Percentiles rank a stretch among this genome's conserved stretches.
phyloP scores from a whole-genome alignment of 2,888 invertebrate species.

The Hermaeophaga mercurialis region DNA sequence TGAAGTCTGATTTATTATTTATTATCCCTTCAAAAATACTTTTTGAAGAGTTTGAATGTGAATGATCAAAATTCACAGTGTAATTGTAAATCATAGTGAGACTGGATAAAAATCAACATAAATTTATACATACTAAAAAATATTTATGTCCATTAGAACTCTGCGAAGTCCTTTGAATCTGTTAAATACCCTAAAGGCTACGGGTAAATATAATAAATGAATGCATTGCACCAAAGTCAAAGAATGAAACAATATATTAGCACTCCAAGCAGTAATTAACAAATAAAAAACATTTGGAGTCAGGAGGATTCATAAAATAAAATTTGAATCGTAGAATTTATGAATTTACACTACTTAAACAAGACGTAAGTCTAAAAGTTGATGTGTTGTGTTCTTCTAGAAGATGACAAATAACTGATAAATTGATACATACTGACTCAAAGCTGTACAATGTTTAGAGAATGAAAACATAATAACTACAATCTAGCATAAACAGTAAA shows the following conservation, averaged over 20 bases:
- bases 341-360: too few species aligned
- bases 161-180: conserved; percentile 20
- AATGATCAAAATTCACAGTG: too few species aligned
- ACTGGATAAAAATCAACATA: conserved; percentile 1
- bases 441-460: background rate
- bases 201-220: conserved; percentile 25
- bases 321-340: too few species aligned
- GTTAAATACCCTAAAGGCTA: conserved; percentile 39
- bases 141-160: conserved; percentile 5
- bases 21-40: too few species aligned
- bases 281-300: conserved; percentile 42
- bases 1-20: too few species aligned
- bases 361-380: too few species aligned
- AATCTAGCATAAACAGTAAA: too few species aligned
- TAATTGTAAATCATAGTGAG: background rate
- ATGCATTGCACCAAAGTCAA: conserved; percentile 34
- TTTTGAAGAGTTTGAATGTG: too few species aligned
- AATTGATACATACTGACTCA: background rate
- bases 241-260: conserved; percentile 53
- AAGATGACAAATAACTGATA: background rate
- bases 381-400: background rate
- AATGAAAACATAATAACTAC: too few species aligned
- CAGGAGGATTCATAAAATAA: conserved; percentile 18
- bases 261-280: conserved; percentile 58
- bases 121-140: background rate